These are phyloP conservation scores for Gymnoscopelus microlampas DNA, from an alignment of 2,797 vertebrate genomes.

Conservation along the genomic window DNA sequence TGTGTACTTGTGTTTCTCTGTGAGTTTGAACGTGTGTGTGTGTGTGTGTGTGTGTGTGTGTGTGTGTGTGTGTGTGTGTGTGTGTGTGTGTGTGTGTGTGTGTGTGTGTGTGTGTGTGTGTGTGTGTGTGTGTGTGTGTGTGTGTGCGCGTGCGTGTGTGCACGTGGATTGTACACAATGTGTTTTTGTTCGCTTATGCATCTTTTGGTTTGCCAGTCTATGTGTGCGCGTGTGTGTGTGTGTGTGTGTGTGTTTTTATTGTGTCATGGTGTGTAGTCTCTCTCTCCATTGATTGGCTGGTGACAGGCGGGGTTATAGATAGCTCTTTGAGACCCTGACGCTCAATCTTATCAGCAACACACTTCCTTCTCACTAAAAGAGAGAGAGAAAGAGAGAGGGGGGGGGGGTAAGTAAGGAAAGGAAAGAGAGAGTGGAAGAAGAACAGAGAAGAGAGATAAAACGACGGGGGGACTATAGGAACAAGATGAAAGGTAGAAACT, in stretches of 20 bases:
- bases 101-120: neutral
- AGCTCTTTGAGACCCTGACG: slow-evolving; percentile 52
- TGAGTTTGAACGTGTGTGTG: slow-evolving; percentile 9
- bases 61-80: neutral
- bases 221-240: slow-evolving; percentile 10
- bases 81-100: neutral
- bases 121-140: neutral
- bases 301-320: slow-evolving; percentile 66
- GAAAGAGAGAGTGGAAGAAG: neutral
- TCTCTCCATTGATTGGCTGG: slow-evolving; percentile 59
- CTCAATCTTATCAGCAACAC: slow-evolving; percentile 63
- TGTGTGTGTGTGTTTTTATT: slow-evolving; percentile 31
- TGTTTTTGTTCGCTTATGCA: neutral
- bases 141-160: neutral
- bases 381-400: neutral
- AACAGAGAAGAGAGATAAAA: neutral
- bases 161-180: neutral
- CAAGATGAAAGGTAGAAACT: neutral
- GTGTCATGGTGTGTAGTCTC: slow-evolving; percentile 33
- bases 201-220: neutral
- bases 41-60: neutral
- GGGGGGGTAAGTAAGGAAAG: neutral
- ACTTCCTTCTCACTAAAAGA: slow-evolving; percentile 53
- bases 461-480: neutral
- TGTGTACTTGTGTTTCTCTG: slow-evolving; percentile 1